phyloP scores from a whole-genome alignment of 2,888 invertebrate species.

The Iselma pallidipennis region DNA sequence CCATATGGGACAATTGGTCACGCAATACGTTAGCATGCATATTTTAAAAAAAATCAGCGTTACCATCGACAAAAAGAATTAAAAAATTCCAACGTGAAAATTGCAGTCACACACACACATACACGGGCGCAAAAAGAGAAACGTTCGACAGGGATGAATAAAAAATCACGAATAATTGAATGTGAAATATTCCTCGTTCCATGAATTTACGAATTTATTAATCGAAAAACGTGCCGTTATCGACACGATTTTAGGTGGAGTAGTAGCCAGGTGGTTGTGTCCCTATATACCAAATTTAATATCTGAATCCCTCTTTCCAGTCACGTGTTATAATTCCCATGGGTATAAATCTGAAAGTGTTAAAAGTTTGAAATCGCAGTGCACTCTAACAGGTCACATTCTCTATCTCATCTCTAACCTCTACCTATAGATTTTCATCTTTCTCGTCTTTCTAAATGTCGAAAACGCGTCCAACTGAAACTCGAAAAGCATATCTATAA shows the following conservation, averaged over 20 bases:
- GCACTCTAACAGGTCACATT: conserved; percentile 39
- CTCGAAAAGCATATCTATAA: neutral
- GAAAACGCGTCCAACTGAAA: neutral
- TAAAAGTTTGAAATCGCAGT: conserved; percentile 35
- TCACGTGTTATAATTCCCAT: conserved; percentile 39
- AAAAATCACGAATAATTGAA: neutral
- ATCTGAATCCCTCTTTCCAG: conserved; percentile 35
- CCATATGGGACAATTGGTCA: neutral
- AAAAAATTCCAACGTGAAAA: neutral
- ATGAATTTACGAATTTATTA: neutral
- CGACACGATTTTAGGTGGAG: neutral
- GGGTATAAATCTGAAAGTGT: conserved; percentile 39
- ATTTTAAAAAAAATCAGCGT: too few relatives aligned
- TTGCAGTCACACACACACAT: neutral
- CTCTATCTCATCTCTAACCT: conserved; percentile 16
- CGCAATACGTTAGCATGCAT: neutral
- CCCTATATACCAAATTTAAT: conserved; percentile 32
- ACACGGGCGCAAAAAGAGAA: neutral
- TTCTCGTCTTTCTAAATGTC: neutral
- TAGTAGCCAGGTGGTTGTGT: conserved; percentile 18
- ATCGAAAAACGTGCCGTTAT: neutral
- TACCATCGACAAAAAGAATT: neutral
- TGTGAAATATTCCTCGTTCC: neutral
- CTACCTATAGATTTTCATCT: neutral
- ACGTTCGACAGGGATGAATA: too few relatives aligned